Evolutionary conservation across 2,888 invertebrate genomes (phyloP).

Genomic region (Drosophila anceps): DNA sequence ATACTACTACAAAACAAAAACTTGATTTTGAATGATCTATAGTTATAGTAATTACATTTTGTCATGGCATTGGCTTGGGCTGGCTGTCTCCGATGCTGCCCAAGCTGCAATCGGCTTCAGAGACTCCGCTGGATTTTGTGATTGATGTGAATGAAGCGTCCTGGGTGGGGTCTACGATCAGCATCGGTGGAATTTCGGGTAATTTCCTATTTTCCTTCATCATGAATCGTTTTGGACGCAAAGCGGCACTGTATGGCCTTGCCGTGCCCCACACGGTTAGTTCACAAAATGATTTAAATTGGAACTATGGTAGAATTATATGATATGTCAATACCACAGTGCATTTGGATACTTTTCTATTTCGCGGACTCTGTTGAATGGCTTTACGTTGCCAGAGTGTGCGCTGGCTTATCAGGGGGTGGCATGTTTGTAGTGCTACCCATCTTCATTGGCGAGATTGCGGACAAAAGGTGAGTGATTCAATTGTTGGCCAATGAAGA

Average conservation of each 20-base stretch:
- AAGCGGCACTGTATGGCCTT: conserved; percentile 74
- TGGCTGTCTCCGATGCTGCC: conserved; percentile 83
- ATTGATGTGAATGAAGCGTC: conserved; percentile 80
- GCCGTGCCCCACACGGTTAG: conserved; percentile 83
- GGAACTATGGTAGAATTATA: background rate
- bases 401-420: conserved; percentile 83
- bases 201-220: conserved; percentile 78
- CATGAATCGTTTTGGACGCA: conserved; percentile 80
- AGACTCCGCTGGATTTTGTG: conserved; percentile 73
- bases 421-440: conserved; percentile 81
- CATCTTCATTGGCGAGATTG: conserved; percentile 84
- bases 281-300: conserved; percentile 2
- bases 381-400: conserved; percentile 81
- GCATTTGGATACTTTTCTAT: conserved; percentile 80
- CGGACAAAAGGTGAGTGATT: conserved; percentile 80
- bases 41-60: conserved; percentile 80
- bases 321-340: conserved; percentile 48
- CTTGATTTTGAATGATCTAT: conserved; percentile 6
- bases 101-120: conserved; percentile 62
- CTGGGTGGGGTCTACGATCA: conserved; percentile 82
- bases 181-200: conserved; percentile 82
- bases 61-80: conserved; percentile 82
- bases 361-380: conserved; percentile 77
- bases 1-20: background rate
- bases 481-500: background rate